Percentiles rank a stretch among this genome's conserved stretches.
Conservation (phyloP, 2,888 invertebrate genomes). For the Drosophila hamatofila region DNA sequence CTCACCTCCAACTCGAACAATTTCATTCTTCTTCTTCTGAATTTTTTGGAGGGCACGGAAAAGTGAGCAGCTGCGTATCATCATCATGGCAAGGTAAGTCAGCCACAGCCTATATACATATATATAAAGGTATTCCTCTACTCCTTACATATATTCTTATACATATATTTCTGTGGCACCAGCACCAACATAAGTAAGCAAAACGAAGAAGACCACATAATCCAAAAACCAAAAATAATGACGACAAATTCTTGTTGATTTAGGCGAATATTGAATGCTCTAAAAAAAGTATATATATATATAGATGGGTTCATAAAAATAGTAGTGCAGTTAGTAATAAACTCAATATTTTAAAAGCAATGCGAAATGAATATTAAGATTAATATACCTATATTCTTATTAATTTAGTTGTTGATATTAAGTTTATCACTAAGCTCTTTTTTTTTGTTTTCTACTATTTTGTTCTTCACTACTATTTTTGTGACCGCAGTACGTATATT, state of each 20-base stretch:
- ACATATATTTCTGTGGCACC: constrained; percentile 15
- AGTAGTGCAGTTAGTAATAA: too few relatives aligned
- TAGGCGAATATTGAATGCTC: background rate
- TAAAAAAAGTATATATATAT: background rate
- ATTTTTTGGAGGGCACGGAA: background rate
- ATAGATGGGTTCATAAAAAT: too few relatives aligned
- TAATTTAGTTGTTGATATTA: too few relatives aligned
- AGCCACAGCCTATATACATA: background rate
- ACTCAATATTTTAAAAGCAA: too few relatives aligned
- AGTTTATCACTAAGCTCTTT: too few relatives aligned
- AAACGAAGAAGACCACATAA: constrained; percentile 3
- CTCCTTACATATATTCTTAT: constrained; percentile 6
- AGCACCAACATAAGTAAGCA: constrained; percentile 13
- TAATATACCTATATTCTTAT: too few relatives aligned
- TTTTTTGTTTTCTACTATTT: too few relatives aligned
- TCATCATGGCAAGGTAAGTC: constrained; percentile 61
- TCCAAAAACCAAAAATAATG: background rate
- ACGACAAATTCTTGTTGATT: background rate
- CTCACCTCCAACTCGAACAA: background rate
- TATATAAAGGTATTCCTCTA: background rate
- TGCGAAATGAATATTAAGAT: too few relatives aligned
- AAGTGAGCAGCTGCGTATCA: constrained; percentile 38
- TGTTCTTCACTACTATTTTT: too few relatives aligned
- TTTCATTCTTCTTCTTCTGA: background rate
- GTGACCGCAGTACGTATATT: too few relatives aligned